Percentiles rank a stretch among this genome's conserved stretches.
Evolutionary conservation across 2,797 vertebrate species (phyloP).

Genomic region (Pipistrellus pipistrellus): DNA sequence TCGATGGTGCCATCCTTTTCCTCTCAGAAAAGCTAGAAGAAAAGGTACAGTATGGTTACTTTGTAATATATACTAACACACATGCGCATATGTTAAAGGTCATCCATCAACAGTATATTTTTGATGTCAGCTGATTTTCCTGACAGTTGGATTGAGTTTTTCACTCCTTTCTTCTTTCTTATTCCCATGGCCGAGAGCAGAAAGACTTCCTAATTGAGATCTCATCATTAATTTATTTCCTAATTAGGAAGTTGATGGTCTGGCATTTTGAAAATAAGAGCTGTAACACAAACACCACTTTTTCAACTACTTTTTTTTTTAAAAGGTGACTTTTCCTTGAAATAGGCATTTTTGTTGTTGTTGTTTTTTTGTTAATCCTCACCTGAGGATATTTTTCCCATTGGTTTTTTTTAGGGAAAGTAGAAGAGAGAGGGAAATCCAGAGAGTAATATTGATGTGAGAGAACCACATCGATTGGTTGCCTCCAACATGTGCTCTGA

Average conservation of each 20-base stretch:
- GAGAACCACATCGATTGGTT: not conserved
- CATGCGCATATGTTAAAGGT: accelerated
- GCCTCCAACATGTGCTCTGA: not conserved
- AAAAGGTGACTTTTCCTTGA: not conserved
- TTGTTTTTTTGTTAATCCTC: not conserved
- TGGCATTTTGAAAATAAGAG: conserved; percentile 37
- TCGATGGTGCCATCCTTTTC: conserved; percentile 81
- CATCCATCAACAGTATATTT: not conserved
- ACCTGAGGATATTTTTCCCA: not conserved
- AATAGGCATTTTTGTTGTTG: not conserved
- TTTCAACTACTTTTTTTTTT: not conserved
- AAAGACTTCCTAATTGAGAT: conserved; percentile 39
- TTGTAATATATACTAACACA: not conserved
- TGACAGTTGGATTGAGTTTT: not conserved
- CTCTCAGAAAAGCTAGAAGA: conserved; percentile 80
- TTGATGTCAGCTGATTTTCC: not conserved
- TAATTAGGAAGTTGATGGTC: not conserved
- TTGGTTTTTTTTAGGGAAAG: not conserved
- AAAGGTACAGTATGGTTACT: conserved; percentile 74
- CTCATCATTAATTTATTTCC: conserved; percentile 8
- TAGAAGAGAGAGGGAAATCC: not conserved
- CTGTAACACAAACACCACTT: not conserved
- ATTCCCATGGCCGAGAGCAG: not conserved
- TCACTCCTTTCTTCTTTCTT: not conserved
- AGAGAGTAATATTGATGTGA: not conserved